These are phyloP conservation scores for Passerina amoena DNA, from an alignment of 2,113 vertebrate genomes.

Conservation along the genomic window DNA sequence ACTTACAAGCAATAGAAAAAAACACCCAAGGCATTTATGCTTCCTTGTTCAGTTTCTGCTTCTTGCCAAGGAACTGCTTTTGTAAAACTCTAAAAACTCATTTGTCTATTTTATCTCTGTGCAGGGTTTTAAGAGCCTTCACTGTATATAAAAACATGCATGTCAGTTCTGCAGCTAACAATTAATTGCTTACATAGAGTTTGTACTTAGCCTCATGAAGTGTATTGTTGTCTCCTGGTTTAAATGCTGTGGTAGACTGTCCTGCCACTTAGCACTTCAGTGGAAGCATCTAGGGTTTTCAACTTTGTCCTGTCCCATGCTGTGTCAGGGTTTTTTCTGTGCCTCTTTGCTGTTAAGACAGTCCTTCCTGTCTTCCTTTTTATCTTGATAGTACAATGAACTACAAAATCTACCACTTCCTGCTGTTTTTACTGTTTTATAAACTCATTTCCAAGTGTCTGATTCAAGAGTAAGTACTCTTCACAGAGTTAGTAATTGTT, in stretches of 20 bases:
- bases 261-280: neutral
- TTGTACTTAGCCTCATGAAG: neutral
- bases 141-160: rapidly evolving
- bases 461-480: neutral
- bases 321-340: neutral
- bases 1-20: neutral
- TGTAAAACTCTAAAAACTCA: neutral
- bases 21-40: neutral
- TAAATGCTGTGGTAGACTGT: neutral
- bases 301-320: neutral
- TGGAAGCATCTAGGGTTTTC: neutral
- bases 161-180: neutral
- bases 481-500: neutral
- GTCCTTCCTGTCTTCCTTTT: neutral
- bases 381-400: neutral
- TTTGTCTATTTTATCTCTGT: neutral
- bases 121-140: neutral
- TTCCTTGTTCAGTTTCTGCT: neutral
- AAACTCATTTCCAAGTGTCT: neutral
- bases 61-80: neutral
- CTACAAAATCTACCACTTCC: neutral
- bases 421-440: neutral
- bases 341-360: neutral
- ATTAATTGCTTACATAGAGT: neutral
- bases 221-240: neutral